Conservation (phyloP, 2,888 invertebrate species). For the Chrysina gloriosa region DNA sequence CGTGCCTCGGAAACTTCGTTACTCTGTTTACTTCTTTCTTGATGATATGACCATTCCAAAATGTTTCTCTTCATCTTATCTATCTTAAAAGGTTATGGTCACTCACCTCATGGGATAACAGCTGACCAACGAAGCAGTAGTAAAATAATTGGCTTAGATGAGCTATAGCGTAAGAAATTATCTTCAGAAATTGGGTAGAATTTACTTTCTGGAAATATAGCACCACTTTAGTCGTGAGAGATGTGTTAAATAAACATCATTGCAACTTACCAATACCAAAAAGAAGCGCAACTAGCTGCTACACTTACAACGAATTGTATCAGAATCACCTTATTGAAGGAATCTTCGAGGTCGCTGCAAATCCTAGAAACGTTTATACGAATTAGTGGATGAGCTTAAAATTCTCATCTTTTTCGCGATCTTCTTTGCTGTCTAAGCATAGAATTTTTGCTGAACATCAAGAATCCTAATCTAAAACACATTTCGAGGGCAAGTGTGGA, state of each 20-base stretch:
- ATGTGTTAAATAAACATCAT: background rate
- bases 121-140: conserved; percentile 36
- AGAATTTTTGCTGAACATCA: too few species aligned
- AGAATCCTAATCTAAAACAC: too few species aligned
- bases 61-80: too few species aligned
- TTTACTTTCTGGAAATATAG: conserved; percentile 18
- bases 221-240: background rate
- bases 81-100: background rate
- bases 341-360: conserved; percentile 45
- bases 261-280: conserved; percentile 36
- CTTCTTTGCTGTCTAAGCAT: too few species aligned
- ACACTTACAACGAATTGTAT: conserved; percentile 46
- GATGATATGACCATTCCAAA: too few species aligned
- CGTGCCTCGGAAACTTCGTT: too few species aligned
- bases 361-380: too few species aligned
- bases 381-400: too few species aligned
- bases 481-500: too few species aligned
- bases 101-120: conserved; percentile 34
- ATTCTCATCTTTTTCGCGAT: too few species aligned
- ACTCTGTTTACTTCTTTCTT: too few species aligned
- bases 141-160: conserved; percentile 40
- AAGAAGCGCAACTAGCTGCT: conserved; percentile 46
- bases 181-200: conserved; percentile 16
- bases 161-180: conserved; percentile 22
- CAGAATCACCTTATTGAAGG: conserved; percentile 42